Evolutionary conservation across 2,113 vertebrate species (phyloP).

Genomic region (Sturnira hondurensis): DNA sequence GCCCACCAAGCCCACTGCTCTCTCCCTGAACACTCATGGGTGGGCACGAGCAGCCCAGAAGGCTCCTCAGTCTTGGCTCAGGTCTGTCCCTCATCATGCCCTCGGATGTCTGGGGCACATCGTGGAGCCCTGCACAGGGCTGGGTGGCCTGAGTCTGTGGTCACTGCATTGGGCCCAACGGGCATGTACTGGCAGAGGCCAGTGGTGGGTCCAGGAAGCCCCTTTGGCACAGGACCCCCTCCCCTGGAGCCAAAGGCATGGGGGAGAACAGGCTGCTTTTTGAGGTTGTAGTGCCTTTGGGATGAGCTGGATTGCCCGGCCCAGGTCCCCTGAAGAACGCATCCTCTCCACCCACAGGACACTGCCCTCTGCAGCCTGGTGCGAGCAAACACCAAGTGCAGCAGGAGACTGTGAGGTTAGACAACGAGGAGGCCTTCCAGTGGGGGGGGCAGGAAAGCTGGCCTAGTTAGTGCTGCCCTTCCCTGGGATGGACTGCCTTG

Average conservation of each 20-base stretch:
- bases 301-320: background rate
- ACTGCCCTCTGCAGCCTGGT: background rate
- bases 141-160: background rate
- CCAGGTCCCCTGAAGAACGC: background rate
- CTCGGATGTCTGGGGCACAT: background rate
- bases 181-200: background rate
- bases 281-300: background rate
- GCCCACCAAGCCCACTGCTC: too few species aligned
- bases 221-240: background rate
- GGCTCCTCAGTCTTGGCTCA: background rate
- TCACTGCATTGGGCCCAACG: background rate
- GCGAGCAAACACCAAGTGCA: background rate
- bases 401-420: background rate
- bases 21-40: fast-evolving
- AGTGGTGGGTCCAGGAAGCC: background rate
- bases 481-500: background rate
- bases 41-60: background rate
- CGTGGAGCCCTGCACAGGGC: background rate
- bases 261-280: background rate
- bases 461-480: background rate
- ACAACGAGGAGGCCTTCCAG: slow-evolving; percentile 16
- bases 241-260: background rate
- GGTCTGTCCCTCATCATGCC: background rate
- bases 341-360: background rate
- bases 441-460: fast-evolving